Evolutionary conservation across 2,888 invertebrate genomes (phyloP).

Genomic region (Ophioninae sp.): DNA sequence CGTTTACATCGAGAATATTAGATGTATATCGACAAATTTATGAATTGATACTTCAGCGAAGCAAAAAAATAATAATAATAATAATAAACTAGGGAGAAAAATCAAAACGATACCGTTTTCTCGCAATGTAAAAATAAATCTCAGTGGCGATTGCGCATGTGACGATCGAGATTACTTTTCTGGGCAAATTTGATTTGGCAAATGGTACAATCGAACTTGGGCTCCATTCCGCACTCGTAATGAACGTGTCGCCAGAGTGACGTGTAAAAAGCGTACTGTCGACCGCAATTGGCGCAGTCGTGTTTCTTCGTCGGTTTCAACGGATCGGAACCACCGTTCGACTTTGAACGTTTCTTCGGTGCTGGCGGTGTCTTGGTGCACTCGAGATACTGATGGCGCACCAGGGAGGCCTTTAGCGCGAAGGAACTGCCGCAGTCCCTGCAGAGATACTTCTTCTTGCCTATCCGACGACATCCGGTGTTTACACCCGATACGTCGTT

Average conservation of each 20-base stretch:
- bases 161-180: conserved; percentile 82
- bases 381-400: conserved; percentile 73
- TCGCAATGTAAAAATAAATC: not conserved
- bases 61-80: conserved; percentile 20
- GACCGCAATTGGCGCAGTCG: conserved; percentile 71
- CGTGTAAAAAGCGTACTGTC: conserved; percentile 75
- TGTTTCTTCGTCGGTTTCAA: conserved; percentile 70
- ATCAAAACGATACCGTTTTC: not conserved
- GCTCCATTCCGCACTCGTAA: conserved; percentile 85
- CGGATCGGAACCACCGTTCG: conserved; percentile 25
- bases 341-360: conserved; percentile 35
- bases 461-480: conserved; percentile 58
- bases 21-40: conserved; percentile 7
- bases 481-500: conserved; percentile 58
- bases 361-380: conserved; percentile 64
- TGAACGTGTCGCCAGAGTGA: conserved; percentile 78
- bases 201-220: conserved; percentile 84
- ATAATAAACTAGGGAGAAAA: not conserved
- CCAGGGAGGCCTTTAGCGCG: conserved; percentile 72
- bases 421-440: conserved; percentile 73
- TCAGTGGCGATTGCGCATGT: conserved; percentile 78
- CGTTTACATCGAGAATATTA: conserved; percentile 42
- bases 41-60: conserved; percentile 21
- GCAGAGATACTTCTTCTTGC: conserved; percentile 73
- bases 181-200: conserved; percentile 84